Percentiles rank a stretch among this genome's conserved stretches.
Conservation (phyloP, 2,797 vertebrate species). For the Megaceryle alcyon region DNA sequence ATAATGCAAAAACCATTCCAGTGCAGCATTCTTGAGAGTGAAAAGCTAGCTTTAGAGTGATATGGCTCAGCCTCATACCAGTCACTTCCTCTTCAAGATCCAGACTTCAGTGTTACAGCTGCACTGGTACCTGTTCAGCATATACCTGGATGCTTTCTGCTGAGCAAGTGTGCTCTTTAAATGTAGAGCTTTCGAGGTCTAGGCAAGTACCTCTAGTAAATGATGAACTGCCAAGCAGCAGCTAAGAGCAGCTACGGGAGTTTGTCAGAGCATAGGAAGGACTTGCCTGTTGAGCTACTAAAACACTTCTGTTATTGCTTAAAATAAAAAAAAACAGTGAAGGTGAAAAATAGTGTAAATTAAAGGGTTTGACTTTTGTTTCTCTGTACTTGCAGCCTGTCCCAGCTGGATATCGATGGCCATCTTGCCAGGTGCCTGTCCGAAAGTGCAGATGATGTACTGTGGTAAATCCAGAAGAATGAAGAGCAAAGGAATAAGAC, state of each 20-base stretch:
- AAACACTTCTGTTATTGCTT: background rate
- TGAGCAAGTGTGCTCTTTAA: background rate
- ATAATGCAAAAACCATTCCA: background rate
- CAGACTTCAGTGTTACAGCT: background rate
- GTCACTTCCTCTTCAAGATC: too few species aligned
- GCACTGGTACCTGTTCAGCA: too few species aligned
- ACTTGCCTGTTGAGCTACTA: background rate
- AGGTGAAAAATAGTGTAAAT: fast-evolving
- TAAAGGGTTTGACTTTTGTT: background rate
- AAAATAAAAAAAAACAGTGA: background rate
- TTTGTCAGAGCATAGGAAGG: background rate
- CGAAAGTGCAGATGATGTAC: conserved; percentile 85
- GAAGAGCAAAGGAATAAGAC: background rate
- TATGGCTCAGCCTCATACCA: background rate
- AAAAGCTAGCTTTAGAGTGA: background rate
- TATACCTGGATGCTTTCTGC: background rate
- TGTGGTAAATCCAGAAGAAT: conserved; percentile 79
- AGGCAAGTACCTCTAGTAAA: background rate
- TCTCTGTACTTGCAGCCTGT: conserved; percentile 76
- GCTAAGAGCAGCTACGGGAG: background rate
- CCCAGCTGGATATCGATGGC: conserved; percentile 86
- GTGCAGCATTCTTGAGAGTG: background rate
- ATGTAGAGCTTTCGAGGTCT: background rate
- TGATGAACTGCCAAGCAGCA: background rate
- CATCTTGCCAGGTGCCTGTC: conserved; percentile 92